phyloP scores from a whole-genome alignment of 1,140 invertebrate species.

The Macrosteles quadrilineatus region DNA sequence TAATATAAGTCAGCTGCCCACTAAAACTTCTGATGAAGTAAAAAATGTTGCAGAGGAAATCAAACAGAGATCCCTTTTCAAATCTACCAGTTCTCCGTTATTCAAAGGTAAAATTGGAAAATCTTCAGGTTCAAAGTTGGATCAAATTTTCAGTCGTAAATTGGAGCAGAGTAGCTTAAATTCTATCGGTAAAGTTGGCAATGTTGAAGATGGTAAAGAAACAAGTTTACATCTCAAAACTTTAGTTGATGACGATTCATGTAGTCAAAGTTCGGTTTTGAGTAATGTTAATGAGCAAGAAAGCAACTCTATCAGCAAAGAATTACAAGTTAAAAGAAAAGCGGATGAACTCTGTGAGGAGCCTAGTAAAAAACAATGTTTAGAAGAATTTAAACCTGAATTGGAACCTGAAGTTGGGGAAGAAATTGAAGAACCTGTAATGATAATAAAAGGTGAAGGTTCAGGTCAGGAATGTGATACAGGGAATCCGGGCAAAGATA shows the following conservation, averaged over 20 bases:
- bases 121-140: conserved; percentile 39
- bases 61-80: conserved; percentile 19
- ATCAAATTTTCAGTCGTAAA: conserved; percentile 39
- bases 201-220: background rate
- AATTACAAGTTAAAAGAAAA: conserved; percentile 1
- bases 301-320: background rate
- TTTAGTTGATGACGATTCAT: background rate
- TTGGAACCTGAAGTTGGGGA: conserved; percentile 58
- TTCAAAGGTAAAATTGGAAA: conserved; percentile 25
- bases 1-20: background rate
- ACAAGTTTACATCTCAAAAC: background rate
- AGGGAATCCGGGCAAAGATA: conserved; percentile 58
- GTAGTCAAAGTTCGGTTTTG: background rate
- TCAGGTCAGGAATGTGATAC: conserved; percentile 69
- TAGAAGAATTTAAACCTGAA: conserved; percentile 41
- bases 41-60: conserved; percentile 50
- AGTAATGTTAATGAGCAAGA: conserved; percentile 47
- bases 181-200: background rate
- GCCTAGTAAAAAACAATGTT: conserved; percentile 10
- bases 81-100: background rate
- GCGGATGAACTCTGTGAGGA: conserved; percentile 23
- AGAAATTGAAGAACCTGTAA: conserved; percentile 69
- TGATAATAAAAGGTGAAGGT: conserved; percentile 71
- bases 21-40: conserved; percentile 46
- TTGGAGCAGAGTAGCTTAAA: conserved; percentile 1